These are phyloP conservation scores for Neoitamus cyanurus DNA, from an alignment of 2,888 invertebrate genomes.

Conservation along the genomic window DNA sequence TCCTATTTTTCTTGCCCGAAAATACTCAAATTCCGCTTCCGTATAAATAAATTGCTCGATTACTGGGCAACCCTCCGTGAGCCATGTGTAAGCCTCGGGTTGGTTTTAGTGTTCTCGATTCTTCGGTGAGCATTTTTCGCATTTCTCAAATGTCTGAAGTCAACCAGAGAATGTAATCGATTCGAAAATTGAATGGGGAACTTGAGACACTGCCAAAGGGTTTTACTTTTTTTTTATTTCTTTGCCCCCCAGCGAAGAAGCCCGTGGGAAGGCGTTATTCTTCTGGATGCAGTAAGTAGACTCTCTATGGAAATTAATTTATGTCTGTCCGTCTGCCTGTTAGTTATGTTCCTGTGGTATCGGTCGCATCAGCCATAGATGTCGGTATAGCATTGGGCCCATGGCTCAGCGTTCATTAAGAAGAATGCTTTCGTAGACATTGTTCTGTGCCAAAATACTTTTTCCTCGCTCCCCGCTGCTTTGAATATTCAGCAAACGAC, in stretches of 20 bases:
- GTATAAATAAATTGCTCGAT: slow-evolving; percentile 33
- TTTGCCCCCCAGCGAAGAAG: neutral
- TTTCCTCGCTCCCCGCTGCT: neutral
- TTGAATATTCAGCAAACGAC: neutral
- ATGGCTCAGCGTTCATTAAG: neutral
- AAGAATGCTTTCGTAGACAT: slow-evolving; percentile 1
- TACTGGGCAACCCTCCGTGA: neutral
- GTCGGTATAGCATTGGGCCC: neutral
- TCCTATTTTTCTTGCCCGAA: slow-evolving; percentile 3
- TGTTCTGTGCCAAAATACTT: neutral
- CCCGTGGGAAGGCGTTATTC: neutral
- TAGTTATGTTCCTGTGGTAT: slow-evolving; percentile 2
- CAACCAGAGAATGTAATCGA: slow-evolving; percentile 32
- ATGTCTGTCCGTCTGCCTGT: slow-evolving; percentile 28
- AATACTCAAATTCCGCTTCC: slow-evolving; percentile 14
- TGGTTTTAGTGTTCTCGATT: slow-evolving; percentile 4
- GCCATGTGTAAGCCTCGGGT: neutral
- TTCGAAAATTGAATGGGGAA: slow-evolving; percentile 31
- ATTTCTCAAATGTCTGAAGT: slow-evolving; percentile 37
- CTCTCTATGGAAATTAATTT: slow-evolving; percentile 35
- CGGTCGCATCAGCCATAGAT: neutral
- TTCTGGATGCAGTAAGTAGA: slow-evolving; percentile 11
- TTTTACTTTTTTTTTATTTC: neutral
- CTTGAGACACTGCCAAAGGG: slow-evolving; percentile 28
- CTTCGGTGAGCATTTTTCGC: slow-evolving; percentile 22